Evolutionary conservation across 1,140 invertebrate genomes (phyloP).

Genomic region (Drepana arcuata): DNA sequence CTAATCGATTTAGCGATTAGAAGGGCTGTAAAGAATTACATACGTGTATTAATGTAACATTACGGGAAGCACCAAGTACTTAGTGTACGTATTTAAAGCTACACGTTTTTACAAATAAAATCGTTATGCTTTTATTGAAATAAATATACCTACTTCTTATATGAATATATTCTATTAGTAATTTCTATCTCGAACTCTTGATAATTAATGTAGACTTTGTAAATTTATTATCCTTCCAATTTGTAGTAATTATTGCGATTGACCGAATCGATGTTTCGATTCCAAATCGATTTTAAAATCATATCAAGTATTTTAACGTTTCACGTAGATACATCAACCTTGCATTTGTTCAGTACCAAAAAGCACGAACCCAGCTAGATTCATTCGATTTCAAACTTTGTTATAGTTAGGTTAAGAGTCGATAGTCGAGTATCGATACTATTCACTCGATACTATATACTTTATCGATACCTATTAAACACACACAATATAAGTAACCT

Average conservation of each 20-base stretch:
- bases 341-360: conserved; percentile 62
- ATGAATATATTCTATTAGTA: no score
- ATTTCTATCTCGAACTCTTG: conserved; percentile 59
- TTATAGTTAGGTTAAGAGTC: conserved; percentile 28
- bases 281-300: conserved; percentile 10
- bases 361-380: conserved; percentile 50
- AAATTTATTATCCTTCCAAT: conserved; percentile 60
- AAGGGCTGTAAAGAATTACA: no score
- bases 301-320: conserved; percentile 15
- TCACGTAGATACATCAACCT: conserved; percentile 47
- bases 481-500: conserved; percentile 34
- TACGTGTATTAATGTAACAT: conserved; percentile 22
- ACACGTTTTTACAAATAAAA: no score
- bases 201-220: conserved; percentile 50
- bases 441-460: conserved; percentile 15
- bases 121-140: no score
- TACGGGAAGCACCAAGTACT: conserved; percentile 50
- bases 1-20: conserved; percentile 8
- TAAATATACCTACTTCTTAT: no score
- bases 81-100: conserved; percentile 22
- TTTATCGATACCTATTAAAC: conserved; percentile 28
- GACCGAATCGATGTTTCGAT: conserved; percentile 16
- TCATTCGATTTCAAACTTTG: conserved; percentile 21
- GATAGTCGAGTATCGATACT: conserved; percentile 23
- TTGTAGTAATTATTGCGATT: conserved; percentile 33